Evolutionary conservation across 64 coral and sea anemone genomes (phyloP).

Genomic region (Trachythela sp.): DNA sequence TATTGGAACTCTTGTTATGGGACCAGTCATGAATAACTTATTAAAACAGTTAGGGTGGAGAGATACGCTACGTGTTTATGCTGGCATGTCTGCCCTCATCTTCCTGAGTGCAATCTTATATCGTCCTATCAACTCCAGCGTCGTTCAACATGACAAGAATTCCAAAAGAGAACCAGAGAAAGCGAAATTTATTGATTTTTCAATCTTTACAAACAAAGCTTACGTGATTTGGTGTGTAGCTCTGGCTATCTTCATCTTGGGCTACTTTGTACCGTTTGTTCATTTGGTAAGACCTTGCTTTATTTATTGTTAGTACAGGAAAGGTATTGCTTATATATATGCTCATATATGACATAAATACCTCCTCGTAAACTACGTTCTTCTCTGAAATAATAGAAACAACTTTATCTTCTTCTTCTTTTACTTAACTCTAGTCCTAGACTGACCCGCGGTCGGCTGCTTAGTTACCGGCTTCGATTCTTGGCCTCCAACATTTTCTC

Average conservation of each 20-base stretch:
- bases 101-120: conserved; percentile 55
- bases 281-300: conserved; percentile 70
- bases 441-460: no score
- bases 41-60: conserved; percentile 66
- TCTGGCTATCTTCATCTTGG: conserved; percentile 74
- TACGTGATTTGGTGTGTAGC: conserved; percentile 70
- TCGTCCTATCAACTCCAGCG: conserved; percentile 85
- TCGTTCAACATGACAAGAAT: conserved; percentile 41
- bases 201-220: conserved; percentile 89
- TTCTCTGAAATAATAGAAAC: no score
- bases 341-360: no score
- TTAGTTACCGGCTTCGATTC: no score
- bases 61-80: conserved; percentile 93
- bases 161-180: conserved; percentile 11
- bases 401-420: no score
- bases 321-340: neutral
- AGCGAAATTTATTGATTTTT: conserved; percentile 73
- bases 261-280: conserved; percentile 94
- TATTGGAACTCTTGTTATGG: conserved; percentile 84
- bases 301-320: neutral
- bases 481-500: no score
- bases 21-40: conserved; percentile 76
- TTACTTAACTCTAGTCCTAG: no score
- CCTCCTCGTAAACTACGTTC: no score
- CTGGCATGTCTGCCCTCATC: conserved; percentile 64